Base-by-base conservation (phyloP, 1,140 invertebrate genomes). In the Acromyrmex charruanus region DNA sequence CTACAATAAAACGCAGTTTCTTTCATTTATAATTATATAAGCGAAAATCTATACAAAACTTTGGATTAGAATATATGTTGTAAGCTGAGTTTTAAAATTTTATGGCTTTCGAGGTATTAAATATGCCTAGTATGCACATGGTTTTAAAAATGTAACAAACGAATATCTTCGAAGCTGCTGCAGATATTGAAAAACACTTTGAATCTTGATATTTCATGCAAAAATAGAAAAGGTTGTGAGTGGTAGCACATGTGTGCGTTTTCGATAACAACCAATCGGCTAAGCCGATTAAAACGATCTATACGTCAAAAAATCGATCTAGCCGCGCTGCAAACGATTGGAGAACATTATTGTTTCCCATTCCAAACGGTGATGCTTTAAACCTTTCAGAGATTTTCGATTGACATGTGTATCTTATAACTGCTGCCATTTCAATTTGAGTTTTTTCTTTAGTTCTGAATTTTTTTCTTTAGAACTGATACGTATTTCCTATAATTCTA, bases 281-380 rank as follows among this genome's bases (percentile, higher is more conserved):
- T 84, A 84, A 75, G 80, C 80, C 80, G 80, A 84, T 84, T 84
- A 75, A 74, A 74, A 14, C 39, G 39, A 84, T 74, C 39, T 61
- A n/a, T 12, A 25, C 69, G 80, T 61, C 10, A 28, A 63, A 84
- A 69, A 84, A 63, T 55, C 66, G 65, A 28, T 65, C n/a, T 35
- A n/a, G 59, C 25, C 51, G 25, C 5, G 21, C 35, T 49, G 69
- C 35, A 4, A 82, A 74, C 39, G 53, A 82, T 71, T 59, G 35
- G 25, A 61, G 44, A 61, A 74, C 55, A 74, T 84, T 82, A 82
- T 82, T 53, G 49, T 55, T 75, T 51, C 5, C 28, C 6, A 25
- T 10, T 9, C 4, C 25, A 21, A 74, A 59, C 5, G 25, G 12
- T 6, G n/a, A 5, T 16, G 49, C 4, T 16, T 25, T 72, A 72